phyloP scores from a whole-genome alignment of 2,113 vertebrate species.

The Thamnophis sirtalis region DNA sequence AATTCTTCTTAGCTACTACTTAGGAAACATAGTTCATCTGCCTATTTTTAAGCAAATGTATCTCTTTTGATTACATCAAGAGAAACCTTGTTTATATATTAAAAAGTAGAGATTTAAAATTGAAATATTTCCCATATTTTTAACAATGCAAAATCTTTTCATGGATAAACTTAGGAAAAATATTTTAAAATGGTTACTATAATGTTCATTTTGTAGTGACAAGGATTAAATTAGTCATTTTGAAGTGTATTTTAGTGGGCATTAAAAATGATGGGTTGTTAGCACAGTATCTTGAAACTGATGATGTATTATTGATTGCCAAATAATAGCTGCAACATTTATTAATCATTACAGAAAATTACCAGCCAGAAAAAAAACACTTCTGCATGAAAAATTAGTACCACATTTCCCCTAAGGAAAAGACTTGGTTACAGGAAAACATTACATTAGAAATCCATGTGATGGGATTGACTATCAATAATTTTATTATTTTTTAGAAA shows the following conservation, averaged over 20 bases:
- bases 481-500: slow-evolving; percentile 19
- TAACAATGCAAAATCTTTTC: background rate
- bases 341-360: slow-evolving; percentile 33
- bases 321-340: slow-evolving; percentile 31
- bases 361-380: slow-evolving; percentile 16
- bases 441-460: slow-evolving; percentile 8
- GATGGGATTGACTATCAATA: background rate
- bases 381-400: slow-evolving; percentile 35
- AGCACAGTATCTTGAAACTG: slow-evolving; percentile 15
- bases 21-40: background rate
- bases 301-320: slow-evolving; percentile 38
- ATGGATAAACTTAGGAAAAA: background rate
- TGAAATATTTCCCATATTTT: background rate
- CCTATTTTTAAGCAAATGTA: background rate
- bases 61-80: background rate
- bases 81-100: background rate
- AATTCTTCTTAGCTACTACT: background rate
- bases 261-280: slow-evolving; percentile 26
- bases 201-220: slow-evolving; percentile 10
- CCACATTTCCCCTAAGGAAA: slow-evolving; percentile 16
- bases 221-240: slow-evolving; percentile 39
- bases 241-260: slow-evolving; percentile 20
- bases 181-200: background rate
- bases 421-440: slow-evolving; percentile 23
- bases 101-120: background rate